Evolutionary conservation across 2,113 vertebrate species (phyloP).

Genomic region (Cepphus grylle): DNA sequence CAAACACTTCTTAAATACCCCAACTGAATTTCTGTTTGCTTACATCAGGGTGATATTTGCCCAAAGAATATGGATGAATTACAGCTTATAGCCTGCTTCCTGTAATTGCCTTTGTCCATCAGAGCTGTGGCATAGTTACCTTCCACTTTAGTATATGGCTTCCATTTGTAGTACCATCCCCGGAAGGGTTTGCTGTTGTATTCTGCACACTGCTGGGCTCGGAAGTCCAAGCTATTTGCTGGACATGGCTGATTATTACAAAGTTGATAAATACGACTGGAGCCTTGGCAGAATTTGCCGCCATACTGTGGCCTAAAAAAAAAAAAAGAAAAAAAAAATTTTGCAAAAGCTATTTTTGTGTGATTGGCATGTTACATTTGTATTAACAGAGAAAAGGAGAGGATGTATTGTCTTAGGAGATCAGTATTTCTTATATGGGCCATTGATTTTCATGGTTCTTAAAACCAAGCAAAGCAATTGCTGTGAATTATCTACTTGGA

Average conservation of each 20-base stretch:
- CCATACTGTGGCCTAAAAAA: constrained; percentile 87
- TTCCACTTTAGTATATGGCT: constrained; percentile 96
- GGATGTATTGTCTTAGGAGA: neutral
- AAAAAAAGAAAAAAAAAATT: neutral
- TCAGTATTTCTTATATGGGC: neutral
- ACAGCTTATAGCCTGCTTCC: neutral
- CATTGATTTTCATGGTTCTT: constrained; percentile 10
- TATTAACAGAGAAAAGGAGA: neutral
- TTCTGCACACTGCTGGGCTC: constrained; percentile 93
- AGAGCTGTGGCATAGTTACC: constrained; percentile 71
- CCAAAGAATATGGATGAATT: neutral
- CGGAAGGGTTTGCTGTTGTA: constrained; percentile 98
- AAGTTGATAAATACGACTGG: constrained; percentile 85
- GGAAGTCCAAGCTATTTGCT: constrained; percentile 79
- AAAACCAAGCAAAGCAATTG: neutral
- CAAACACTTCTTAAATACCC: neutral
- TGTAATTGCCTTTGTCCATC: neutral
- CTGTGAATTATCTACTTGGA: neutral
- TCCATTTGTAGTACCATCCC: constrained; percentile 99
- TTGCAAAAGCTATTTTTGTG: neutral
- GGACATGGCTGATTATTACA: constrained; percentile 83
- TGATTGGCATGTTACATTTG: neutral
- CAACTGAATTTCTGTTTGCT: neutral
- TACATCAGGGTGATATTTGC: neutral
- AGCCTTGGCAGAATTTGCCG: constrained; percentile 90